Base-by-base conservation (phyloP, 2,797 vertebrate genomes). In the Ctenopoma kingsleyae region DNA sequence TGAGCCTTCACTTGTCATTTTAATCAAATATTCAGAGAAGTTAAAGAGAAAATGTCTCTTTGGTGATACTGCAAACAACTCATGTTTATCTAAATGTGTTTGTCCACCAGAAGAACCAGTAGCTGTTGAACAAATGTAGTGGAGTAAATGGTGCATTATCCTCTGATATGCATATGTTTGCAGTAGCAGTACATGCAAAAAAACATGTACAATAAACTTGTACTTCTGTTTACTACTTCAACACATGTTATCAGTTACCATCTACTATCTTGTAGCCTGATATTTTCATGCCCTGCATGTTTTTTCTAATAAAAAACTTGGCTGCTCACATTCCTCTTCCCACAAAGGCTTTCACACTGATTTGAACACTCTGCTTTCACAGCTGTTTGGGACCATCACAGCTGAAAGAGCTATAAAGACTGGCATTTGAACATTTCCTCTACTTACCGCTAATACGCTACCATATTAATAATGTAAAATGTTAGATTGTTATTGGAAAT, bases 401-500 rank as follows among this genome's bases (percentile, higher is more conserved):
- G 25, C 27, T 27, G 7, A n/a, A 52, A 43, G 11, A 53, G 50
- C 40, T 27, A 35, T 9, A 44, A 11, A 46, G 8, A 35, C 51
- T 60, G 57, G 3, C 49, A 41, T 65, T 40, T 15, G 10, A 63
- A 27, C 25, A 47, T 50, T 41, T 53, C n/a, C 32, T 48, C 36
- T 32, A 22, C 8, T 27, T 44, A 27, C 36, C 50, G n/a, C 23
- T 15, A 10, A 7, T 1, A 32, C 7, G 53, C 16, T 8, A 13
- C 35, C 44, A 17, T 46, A 47, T 52, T 32, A 38, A 57, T 60
- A 52, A 59, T 58, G 9, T 38, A 40, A 22, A 48, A 36, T 50
- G 4, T 41, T 49, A 32, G 46, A 57, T 40, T 52, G 27, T 27
- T 8, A 36, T 10, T 48, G 53, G 27, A 40, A 30, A 30, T 25